Evolutionary conservation across 1,140 invertebrate species (phyloP).

Genomic region (Wasmannia auropunctata): DNA sequence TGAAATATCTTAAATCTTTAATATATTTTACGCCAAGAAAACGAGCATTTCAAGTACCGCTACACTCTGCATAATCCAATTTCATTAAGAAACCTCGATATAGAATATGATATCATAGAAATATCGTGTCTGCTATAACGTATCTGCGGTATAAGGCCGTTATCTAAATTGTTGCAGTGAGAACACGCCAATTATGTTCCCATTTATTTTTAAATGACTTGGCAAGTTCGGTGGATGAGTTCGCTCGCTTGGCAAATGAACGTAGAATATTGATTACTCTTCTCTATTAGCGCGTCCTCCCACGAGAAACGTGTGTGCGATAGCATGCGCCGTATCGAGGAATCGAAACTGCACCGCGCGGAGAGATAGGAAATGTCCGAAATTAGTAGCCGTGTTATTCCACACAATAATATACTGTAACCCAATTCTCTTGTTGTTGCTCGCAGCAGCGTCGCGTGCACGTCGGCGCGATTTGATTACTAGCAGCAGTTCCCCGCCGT

Average conservation of each 20-base stretch:
- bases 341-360: background rate
- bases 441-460: conserved; percentile 11
- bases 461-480: conserved; percentile 28
- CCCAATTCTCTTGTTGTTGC: conserved; percentile 26
- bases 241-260: conserved; percentile 28
- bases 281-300: conserved; percentile 42
- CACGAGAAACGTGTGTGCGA: conserved; percentile 37
- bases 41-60: background rate
- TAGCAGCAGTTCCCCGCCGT: background rate
- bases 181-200: conserved; percentile 24
- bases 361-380: conserved; percentile 10
- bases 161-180: conserved; percentile 33
- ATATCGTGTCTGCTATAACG: background rate
- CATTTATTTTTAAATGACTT: conserved; percentile 55
- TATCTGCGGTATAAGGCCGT: background rate
- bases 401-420: conserved; percentile 39
- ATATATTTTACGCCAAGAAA: background rate
- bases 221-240: conserved; percentile 8
- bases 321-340: background rate
- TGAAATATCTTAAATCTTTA: background rate
- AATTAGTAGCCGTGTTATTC: conserved; percentile 38
- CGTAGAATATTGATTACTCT: conserved; percentile 50
- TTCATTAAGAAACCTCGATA: background rate
- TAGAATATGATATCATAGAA: too few species aligned
- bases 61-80: background rate